Base-by-base conservation (phyloP, 2,797 vertebrate species). In the Sternotherus odoratus region DNA sequence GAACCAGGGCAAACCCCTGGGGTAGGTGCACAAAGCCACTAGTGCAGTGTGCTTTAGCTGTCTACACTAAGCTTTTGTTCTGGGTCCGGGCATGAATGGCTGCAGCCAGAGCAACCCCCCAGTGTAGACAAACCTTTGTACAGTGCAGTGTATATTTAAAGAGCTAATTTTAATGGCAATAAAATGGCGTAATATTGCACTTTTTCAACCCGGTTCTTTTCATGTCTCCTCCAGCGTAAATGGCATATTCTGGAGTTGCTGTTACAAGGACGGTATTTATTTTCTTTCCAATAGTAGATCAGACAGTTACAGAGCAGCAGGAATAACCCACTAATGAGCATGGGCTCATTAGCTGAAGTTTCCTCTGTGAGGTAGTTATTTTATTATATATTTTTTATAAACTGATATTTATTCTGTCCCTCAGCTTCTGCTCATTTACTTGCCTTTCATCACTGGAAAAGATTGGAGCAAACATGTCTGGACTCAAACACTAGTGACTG, bases 351-450 rank as follows among this genome's bases (percentile, higher is more conserved):
- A 94, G 87, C 36, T 56, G 56, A 92, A 94, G 91, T 90, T 84
- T 94, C 91, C 87, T 94, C 69, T 0, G 24, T 92, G 95, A 94
- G 1, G 0, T 13, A 16, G 72, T 3, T 75, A 28, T 75, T 26
- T 95, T 72, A 69, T 94, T 95, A 89, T 53, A 91, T 57, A 86
- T 95, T 49, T 77, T 87, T 87, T 89, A 77, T 84, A 87, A 94
- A 46, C 49, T 94, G 83, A 83, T 78, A 95, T 92, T 57, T 87
- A 91, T 90, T 92, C 89, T 78, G 57, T 80, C 78, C 51, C 43
- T 72, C 82, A 95, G 56, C 80, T 94, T 94, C 87, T 95, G 39
- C 83, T 94, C 84, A 33, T 77, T 94, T 75, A 48, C 82, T 77
- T 75, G 92, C 26, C 87, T 90, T 90, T 94, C 77, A 91, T 82